Evolutionary conservation across 2,113 vertebrate species (phyloP).

Genomic region (Pristiophorus japonicus): DNA sequence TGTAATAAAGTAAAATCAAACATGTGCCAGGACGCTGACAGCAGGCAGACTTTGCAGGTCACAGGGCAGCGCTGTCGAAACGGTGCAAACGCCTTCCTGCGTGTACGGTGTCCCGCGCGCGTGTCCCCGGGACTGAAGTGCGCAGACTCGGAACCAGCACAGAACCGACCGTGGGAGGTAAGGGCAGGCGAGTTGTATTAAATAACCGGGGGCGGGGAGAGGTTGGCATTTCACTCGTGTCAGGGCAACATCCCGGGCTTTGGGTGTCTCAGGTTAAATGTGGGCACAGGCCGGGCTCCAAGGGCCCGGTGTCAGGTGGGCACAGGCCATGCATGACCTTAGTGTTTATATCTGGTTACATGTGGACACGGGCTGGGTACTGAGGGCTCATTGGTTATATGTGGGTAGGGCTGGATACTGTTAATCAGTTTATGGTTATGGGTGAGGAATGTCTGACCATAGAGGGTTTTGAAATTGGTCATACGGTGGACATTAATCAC

Average conservation of each 20-base stretch:
- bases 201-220: background rate
- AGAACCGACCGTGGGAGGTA: background rate
- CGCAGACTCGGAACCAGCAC: background rate
- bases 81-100: background rate
- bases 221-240: no score
- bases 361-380: no score
- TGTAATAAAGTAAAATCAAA: background rate
- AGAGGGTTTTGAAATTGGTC: background rate
- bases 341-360: no score
- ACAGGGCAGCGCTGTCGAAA: background rate
- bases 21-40: background rate
- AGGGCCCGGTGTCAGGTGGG: background rate
- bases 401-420: no score
- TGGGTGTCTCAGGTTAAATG: background rate
- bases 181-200: background rate
- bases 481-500: background rate
- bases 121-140: background rate
- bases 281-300: background rate
- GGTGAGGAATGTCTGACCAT: background rate
- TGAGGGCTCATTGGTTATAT: background rate
- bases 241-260: background rate
- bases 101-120: background rate
- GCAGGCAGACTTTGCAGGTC: background rate
- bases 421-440: background rate
- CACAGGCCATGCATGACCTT: no score